These are phyloP conservation scores for Lordiphosa collinella DNA, from an alignment of 1,140 invertebrate species.

Conservation along the genomic window DNA sequence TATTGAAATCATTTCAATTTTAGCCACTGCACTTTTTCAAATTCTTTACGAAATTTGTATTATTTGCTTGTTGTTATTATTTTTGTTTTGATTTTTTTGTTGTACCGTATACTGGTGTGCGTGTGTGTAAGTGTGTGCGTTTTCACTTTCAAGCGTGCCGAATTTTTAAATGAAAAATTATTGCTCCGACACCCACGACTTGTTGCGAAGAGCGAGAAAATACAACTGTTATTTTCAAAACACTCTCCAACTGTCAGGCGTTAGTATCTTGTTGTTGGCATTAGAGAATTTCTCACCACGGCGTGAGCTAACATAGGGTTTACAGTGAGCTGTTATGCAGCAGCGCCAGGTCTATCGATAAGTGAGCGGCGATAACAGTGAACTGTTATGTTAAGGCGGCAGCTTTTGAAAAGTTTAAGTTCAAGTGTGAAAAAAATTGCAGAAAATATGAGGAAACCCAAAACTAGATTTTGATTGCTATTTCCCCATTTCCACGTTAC, in stretches of 20 bases:
- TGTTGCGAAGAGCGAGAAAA: conserved; percentile 53
- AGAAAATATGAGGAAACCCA: too few relatives aligned
- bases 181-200: conserved; percentile 56
- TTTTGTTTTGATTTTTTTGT: conserved; percentile 18
- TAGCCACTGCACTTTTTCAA: conserved; percentile 27
- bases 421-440: neutral
- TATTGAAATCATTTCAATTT: conserved; percentile 11
- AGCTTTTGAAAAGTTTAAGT: too few relatives aligned
- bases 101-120: conserved; percentile 21
- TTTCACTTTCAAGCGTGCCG: conserved; percentile 47
- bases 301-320: neutral
- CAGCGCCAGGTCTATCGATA: conserved; percentile 5
- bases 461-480: too few relatives aligned
- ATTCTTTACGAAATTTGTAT: neutral
- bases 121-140: conserved; percentile 16
- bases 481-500: neutral
- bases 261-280: neutral
- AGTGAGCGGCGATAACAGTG: too few relatives aligned
- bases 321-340: neutral
- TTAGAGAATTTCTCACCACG: conserved; percentile 2
- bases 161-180: conserved; percentile 27
- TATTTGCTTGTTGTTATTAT: neutral
- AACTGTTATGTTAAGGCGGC: too few relatives aligned
- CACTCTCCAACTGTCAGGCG: neutral
- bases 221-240: conserved; percentile 17